Conservation (phyloP, 64 coral and sea anemone genomes). For the Porites lutea region DNA sequence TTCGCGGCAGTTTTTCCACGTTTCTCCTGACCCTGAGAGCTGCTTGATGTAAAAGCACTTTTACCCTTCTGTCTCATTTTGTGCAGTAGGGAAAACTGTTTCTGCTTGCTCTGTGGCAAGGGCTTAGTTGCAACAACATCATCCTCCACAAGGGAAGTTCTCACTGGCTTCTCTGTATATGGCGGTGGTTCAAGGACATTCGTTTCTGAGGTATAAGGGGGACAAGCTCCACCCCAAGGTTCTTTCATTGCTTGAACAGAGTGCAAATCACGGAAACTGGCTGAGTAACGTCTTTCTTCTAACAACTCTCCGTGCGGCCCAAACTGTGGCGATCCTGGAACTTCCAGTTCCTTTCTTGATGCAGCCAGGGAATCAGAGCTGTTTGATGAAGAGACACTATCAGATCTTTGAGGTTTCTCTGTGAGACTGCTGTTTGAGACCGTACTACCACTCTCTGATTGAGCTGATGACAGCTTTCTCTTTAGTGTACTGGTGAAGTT, state of each 20-base stretch:
- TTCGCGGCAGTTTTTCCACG: constrained; percentile 4
- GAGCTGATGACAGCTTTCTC: constrained; percentile 60
- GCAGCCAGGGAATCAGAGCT: constrained; percentile 49
- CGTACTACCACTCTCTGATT: constrained; percentile 50
- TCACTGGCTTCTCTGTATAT: constrained; percentile 70
- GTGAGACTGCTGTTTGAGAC: constrained; percentile 43
- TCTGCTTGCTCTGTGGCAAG: constrained; percentile 56
- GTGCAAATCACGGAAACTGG: constrained; percentile 83
- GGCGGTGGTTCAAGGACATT: constrained; percentile 73
- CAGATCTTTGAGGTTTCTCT: constrained; percentile 40
- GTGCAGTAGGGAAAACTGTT: constrained; percentile 77
- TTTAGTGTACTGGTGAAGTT: constrained; percentile 90
- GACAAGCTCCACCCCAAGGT: constrained; percentile 66
- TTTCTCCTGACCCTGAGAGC: constrained; percentile 31
- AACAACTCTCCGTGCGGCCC: constrained; percentile 46
- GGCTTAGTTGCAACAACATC: constrained; percentile 74
- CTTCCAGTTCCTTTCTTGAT: constrained; percentile 27
- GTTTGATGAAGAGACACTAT: constrained; percentile 72
- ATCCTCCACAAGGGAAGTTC: constrained; percentile 70
- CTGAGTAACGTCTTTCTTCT: constrained; percentile 83
- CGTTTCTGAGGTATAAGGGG: constrained; percentile 79
- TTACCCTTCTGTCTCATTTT: constrained; percentile 70
- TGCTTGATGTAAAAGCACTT: constrained; percentile 72
- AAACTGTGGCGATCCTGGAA: constrained; percentile 45
- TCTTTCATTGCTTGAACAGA: constrained; percentile 54